Evolutionary conservation across 2,888 invertebrate species (phyloP), one percentile per base, ranked within the genome.

Genomic region (Melitaea athalia): DNA sequence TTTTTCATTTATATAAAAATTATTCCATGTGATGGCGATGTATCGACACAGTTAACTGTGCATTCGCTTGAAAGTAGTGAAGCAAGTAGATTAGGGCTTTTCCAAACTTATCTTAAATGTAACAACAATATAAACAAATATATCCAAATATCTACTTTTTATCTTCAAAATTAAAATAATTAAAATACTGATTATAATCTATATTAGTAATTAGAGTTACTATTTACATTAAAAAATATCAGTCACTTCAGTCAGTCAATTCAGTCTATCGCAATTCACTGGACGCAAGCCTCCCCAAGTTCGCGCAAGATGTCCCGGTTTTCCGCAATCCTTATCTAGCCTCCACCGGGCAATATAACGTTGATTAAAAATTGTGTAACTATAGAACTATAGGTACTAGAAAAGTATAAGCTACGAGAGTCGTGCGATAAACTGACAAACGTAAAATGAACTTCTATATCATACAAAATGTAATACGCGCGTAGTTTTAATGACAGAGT

Each of bases 31-130:
- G 53, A 66, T 45, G 53, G 50, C 17, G 42, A 45, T 33, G 43
- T 45, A 66, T 66, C 65, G 53, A 60, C 60, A 53, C 17, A 61
- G 66, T 33, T 52, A 61, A 14, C 53, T 38, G 52, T 17, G 45
- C 43, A 60, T 38, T 24, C n/a, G 17, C 66, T 66, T 66, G 66
- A 55, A 38, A 24, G 47, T 43, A 12, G 53, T 47, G 42, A 33
- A n/a, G 24, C 47, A 14, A 53, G 43, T 8, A n/a, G 12, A n/a
- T 43, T 31, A 66, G 59, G 11, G 14, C 17, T 15, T 49, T 42
- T 60, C 42, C 45, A 53, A n/a, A 66, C 61, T 55, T 31, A 14
- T 14, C 6, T 55, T 33, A n/a, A 24, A 11, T 50, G 6, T 15
- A 11, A 45, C 11, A 45, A 43, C 11, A 8, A 45, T 45, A 45